Evolutionary conservation across 2,797 vertebrate genomes (phyloP), one percentile per base, ranked within the genome.

Genomic region (Trachurus trachurus): DNA sequence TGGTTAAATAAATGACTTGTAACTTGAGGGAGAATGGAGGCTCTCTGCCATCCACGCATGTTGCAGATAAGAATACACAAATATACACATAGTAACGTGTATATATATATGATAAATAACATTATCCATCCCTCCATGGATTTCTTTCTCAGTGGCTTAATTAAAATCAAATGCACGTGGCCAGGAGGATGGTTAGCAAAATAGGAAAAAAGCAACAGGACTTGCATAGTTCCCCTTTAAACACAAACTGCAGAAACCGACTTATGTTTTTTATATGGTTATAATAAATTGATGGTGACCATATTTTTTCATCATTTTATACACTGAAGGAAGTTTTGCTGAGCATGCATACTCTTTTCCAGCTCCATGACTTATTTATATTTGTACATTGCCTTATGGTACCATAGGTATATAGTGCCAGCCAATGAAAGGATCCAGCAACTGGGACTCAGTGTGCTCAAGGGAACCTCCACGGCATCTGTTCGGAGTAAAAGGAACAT

Each of bases 291-390:
- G 58, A 9, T 26, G 64, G 11, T 15, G 13, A 47, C 66, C 26
- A 22, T n/a, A 37, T 19, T 31, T 60, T 60, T 37, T 29, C n/a
- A 9, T 65, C 2, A 19, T 50, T 49, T 54, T 29, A 42, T 42
- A 22, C 21, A 61, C 74, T 29, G 47, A 10, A 22, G 66, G 21
- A 52, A 26, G 29, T 70, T 76, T 71, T 37, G 67, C 82, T 81
- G 75, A 87, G 62, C 45, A 4, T 42, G 70, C 67, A 53, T 17
- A 10, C 21, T 61, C 26, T 15, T 57, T 31, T 66, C 68, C 70
- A 72, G 44, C 64, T 50, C 8, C 44, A 19, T 74, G 13, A 31
- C 29, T 62, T 65, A 62, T 81, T 79, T 62, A 78, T 61, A 74
- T 81, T 52, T 26, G 15, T 37, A 21, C n/a, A n/a, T 66, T 60